A percentile compares a stretch with the other conserved stretches of the same genome.
Conservation (phyloP, 1,140 invertebrate genomes). For the Drosophila grimshawi region DNA sequence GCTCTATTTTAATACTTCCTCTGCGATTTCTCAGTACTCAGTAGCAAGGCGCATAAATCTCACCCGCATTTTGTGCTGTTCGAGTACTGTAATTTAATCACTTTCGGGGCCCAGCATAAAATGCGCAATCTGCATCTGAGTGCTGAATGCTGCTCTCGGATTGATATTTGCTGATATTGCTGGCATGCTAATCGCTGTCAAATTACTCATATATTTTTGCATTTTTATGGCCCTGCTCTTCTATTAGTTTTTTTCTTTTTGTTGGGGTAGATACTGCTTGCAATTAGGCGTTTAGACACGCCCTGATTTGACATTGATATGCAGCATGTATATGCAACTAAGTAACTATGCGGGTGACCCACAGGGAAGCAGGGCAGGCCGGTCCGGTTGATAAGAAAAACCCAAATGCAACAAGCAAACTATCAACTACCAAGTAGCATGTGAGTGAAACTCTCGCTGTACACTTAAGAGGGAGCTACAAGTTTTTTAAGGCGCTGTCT, state of each 20-base stretch:
- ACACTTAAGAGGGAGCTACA: no score
- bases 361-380: background rate
- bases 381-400: constrained; percentile 10
- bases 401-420: background rate
- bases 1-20: constrained; percentile 51
- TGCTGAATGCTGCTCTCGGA: background rate
- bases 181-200: constrained; percentile 71
- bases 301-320: constrained; percentile 78
- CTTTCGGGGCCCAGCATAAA: constrained; percentile 63
- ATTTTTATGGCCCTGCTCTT: constrained; percentile 60
- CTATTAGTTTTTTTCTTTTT: background rate
- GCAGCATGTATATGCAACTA: constrained; percentile 19
- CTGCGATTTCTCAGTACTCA: constrained; percentile 34
- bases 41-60: background rate
- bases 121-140: constrained; percentile 67
- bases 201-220: constrained; percentile 67
- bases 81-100: constrained; percentile 62
- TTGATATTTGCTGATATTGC: constrained; percentile 14
- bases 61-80: constrained; percentile 57
- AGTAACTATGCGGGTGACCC: constrained; percentile 31
- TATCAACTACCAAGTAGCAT: constrained; percentile 3
- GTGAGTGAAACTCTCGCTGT: no score
- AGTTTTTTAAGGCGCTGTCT: no score
- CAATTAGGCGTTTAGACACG: constrained; percentile 77
- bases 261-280: constrained; percentile 24